phyloP scores from a whole-genome alignment of 2,797 vertebrate genomes.

The Cuculus canorus region DNA sequence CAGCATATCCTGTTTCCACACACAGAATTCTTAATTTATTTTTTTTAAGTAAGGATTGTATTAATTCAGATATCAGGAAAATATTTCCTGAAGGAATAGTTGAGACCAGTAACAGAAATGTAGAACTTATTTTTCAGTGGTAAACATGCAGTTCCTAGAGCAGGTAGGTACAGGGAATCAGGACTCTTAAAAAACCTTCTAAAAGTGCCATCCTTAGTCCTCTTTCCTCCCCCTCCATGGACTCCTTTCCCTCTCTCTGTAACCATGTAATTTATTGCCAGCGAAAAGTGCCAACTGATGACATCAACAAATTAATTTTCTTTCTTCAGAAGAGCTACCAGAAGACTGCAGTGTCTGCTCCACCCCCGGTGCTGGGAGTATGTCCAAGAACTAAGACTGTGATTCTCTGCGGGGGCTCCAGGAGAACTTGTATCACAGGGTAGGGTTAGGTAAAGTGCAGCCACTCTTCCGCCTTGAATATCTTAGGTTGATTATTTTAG shows the following conservation, averaged over 20 bases:
- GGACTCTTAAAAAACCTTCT: background rate
- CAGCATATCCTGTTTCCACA: background rate
- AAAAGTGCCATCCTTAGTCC: background rate
- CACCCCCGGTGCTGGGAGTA: background rate
- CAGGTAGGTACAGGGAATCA: rapidly evolving
- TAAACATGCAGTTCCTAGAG: background rate
- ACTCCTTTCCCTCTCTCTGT: background rate
- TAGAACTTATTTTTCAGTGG: background rate
- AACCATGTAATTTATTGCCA: background rate
- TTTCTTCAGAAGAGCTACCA: constrained; percentile 16
- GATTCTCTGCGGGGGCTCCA: background rate
- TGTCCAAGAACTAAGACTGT: background rate
- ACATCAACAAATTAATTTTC: constrained; percentile 34
- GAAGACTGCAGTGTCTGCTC: background rate
- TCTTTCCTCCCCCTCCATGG: background rate
- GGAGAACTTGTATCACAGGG: background rate
- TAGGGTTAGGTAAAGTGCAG: background rate
- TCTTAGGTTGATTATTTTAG: background rate
- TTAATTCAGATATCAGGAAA: background rate
- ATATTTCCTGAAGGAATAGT: background rate
- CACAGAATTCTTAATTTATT: background rate
- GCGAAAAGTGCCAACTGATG: constrained; percentile 2
- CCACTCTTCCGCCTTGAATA: background rate
- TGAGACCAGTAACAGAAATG: background rate
- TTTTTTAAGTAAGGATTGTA: background rate